phyloP scores from a whole-genome alignment of 2,888 invertebrate species.

The Strigamia maritima region DNA sequence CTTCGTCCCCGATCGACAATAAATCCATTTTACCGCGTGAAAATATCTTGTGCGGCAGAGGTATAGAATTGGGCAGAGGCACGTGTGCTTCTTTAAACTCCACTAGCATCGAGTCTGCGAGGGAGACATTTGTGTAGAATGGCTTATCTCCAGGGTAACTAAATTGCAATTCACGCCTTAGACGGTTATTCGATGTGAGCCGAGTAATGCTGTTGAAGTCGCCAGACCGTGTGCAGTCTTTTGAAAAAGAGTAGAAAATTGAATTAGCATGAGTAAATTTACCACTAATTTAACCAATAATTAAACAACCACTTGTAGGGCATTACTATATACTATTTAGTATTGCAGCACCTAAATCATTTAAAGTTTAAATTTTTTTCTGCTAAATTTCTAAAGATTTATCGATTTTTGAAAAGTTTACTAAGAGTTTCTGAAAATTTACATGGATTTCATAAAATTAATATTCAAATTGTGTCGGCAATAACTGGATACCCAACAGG shows the following conservation, averaged over 20 bases:
- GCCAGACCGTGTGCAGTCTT: conserved; percentile 52
- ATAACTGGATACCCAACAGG: too few species aligned
- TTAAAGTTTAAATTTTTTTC: too few species aligned
- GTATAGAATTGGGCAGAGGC: not conserved
- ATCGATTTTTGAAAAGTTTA: too few species aligned
- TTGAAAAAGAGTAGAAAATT: not conserved
- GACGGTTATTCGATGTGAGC: conserved; percentile 45
- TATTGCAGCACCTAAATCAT: too few species aligned
- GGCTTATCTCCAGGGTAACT: conserved; percentile 46
- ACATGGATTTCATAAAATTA: too few species aligned
- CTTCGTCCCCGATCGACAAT: conserved; percentile 39
- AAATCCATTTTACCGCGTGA: not conserved
- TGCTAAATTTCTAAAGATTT: too few species aligned
- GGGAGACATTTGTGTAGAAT: not conserved
- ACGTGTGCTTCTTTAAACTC: not conserved
- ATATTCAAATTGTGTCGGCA: too few species aligned
- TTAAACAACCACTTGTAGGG: not conserved
- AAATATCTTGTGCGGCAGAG: not conserved
- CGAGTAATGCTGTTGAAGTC: conserved; percentile 51
- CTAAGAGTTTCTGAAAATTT: too few species aligned
- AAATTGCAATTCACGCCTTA: conserved; percentile 45
- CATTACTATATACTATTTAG: too few species aligned
- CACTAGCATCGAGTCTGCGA: not conserved
- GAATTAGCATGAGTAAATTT: not conserved
- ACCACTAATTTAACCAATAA: not conserved